phyloP scores from a whole-genome alignment of 1,140 invertebrate species.

The Zophobas atratus region DNA sequence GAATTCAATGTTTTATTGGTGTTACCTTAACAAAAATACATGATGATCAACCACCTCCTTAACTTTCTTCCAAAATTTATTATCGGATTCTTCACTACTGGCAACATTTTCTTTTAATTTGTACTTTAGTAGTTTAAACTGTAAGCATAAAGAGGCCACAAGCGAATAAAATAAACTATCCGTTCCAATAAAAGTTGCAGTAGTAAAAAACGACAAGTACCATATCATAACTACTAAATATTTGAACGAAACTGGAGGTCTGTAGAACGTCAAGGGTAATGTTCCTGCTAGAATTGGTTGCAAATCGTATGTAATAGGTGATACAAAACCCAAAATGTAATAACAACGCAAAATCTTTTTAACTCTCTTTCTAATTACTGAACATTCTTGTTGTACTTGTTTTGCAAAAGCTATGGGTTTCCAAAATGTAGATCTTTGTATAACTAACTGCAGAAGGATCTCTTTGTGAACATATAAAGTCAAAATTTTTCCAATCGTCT shows the following conservation, averaged over 20 bases:
- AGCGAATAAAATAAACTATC: neutral
- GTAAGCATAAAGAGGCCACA: neutral
- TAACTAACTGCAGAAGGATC: neutral
- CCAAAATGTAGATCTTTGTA: neutral
- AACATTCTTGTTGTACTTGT: neutral
- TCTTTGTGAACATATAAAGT: neutral
- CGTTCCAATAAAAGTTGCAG: neutral
- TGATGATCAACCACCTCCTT: no score
- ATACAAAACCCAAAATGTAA: neutral
- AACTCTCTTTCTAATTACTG: neutral
- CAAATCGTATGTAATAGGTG: neutral
- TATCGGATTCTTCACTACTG: neutral
- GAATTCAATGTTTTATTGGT: no score
- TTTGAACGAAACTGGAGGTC: neutral
- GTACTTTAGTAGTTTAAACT: neutral
- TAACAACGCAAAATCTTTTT: neutral
- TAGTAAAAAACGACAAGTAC: neutral
- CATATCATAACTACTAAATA: neutral
- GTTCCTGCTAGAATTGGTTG: neutral
- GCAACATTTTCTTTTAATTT: neutral
- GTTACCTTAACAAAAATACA: no score
- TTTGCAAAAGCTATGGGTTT: neutral
- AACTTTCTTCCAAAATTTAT: no score
- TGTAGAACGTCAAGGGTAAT: neutral
- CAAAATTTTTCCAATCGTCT: neutral